Conservation (phyloP, 2,888 invertebrate genomes). For the Nomada lathburiana region DNA sequence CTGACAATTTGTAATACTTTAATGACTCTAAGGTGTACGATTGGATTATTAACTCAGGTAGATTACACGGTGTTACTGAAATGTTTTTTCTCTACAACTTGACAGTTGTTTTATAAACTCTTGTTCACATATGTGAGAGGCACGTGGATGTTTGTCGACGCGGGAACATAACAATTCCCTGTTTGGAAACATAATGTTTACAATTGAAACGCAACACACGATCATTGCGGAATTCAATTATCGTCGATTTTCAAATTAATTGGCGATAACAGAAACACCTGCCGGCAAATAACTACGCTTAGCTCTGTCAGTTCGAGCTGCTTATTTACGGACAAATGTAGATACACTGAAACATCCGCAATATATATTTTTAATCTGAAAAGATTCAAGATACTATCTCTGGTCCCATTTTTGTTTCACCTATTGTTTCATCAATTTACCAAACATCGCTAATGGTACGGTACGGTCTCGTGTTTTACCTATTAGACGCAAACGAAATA, state of each 20-base stretch:
- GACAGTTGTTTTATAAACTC: not conserved
- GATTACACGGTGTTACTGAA: no score
- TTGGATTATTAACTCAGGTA: no score
- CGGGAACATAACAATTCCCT: not conserved
- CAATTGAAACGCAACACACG: slow-evolving; percentile 11
- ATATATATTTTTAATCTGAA: not conserved
- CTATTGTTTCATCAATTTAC: slow-evolving; percentile 23
- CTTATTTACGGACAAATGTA: not conserved
- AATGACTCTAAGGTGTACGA: no score
- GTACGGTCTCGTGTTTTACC: not conserved
- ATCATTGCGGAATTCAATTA: slow-evolving; percentile 16
- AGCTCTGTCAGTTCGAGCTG: not conserved
- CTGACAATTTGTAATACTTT: no score
- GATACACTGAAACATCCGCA: not conserved
- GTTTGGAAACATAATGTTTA: slow-evolving; percentile 36
- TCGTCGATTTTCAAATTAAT: not conserved
- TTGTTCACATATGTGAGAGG: not conserved
- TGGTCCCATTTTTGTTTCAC: slow-evolving; percentile 32
- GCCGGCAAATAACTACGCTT: not conserved
- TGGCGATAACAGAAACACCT: not conserved
- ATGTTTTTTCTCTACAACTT: not conserved
- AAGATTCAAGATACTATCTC: slow-evolving; percentile 15
- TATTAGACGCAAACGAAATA: no score
- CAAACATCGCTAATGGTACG: slow-evolving; percentile 34
- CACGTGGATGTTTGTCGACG: not conserved